Base-by-base conservation (phyloP, 2,888 invertebrate genomes). In the Metopia argyrocephala region DNA sequence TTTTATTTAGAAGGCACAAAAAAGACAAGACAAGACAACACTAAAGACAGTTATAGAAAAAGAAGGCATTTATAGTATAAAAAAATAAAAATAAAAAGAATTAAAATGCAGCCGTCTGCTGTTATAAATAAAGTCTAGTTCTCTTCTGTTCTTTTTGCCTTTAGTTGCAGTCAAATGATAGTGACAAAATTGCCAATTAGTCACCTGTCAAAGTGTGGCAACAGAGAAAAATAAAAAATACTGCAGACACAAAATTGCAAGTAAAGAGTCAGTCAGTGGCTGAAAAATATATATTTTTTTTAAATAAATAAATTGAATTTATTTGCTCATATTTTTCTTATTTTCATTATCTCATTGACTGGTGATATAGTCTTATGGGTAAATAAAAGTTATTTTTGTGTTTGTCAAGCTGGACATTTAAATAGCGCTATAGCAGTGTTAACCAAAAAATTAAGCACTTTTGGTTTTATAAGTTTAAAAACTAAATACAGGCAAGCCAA, bases 141-240 rank as follows among this genome's bases (percentile, higher is more conserved):
- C 23, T 25, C 28, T 7, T 65, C 15, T 48, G 18, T 45, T 50
- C n/a, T 48, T 64, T 25, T 20, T 15, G 23, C 45, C 28, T 66
- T 73, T 65, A 65, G n/a, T 74, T 69, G 50, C 56, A 78, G 74
- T 75, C 78, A 78, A 78, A 74, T 78, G 78, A 81, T 75, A 75
- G 81, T 70, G 81, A 66, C 74, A 81, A 81, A 78, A 81, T 81
- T 81, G 70, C 78, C 81, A 81, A 81, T 81, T 78, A 81, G 81
- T 81, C 78, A 81, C 78, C 78, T 81, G 81, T 81, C 81, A 81
- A 66, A 81, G 74, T 66, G 78, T 81, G 81, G 74, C 69, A 74
- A n/a, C n/a, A n/a, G n/a, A n/a, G n/a, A n/a, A n/a, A n/a, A n/a
- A n/a, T 65, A 56, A 45, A 70, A 69, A 38, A 12, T 38, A 20